These are phyloP conservation scores for Hiodon tergisus DNA, from an alignment of 2,113 vertebrate genomes.

Conservation along the genomic window DNA sequence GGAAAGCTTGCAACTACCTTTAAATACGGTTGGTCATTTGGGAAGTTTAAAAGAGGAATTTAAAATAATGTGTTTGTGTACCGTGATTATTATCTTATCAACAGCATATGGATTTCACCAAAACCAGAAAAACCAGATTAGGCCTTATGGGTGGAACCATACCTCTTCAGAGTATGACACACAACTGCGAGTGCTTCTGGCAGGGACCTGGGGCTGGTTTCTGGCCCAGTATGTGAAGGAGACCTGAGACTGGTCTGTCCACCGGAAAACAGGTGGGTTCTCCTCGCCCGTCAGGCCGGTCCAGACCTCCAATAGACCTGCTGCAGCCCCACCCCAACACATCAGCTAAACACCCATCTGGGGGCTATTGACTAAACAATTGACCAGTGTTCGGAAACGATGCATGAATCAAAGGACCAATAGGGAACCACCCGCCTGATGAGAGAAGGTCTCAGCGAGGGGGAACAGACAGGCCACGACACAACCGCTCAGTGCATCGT, in stretches of 20 bases:
- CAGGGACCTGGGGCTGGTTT: slow-evolving; percentile 69
- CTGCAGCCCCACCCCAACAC: slow-evolving; percentile 22
- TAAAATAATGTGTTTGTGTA: too few species aligned
- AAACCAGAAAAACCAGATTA: too few species aligned
- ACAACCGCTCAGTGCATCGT: neutral
- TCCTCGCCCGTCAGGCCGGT: slow-evolving; percentile 68
- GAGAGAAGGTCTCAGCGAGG: neutral
- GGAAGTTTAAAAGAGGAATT: too few species aligned
- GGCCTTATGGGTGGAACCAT: neutral
- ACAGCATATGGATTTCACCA: too few species aligned
- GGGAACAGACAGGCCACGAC: neutral
- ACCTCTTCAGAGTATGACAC: slow-evolving; percentile 81
- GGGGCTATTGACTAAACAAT: too few species aligned
- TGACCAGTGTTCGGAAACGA: too few species aligned
- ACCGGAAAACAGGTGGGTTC: slow-evolving; percentile 65
- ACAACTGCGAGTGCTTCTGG: slow-evolving; percentile 65
- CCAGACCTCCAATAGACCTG: slow-evolving; percentile 68
- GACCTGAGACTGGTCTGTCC: slow-evolving; percentile 69
- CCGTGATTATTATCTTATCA: too few species aligned
- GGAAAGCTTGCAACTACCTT: too few species aligned
- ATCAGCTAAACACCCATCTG: neutral
- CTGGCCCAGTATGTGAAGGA: slow-evolving; percentile 81
- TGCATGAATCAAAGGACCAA: too few species aligned
- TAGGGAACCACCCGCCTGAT: neutral
- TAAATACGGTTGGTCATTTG: too few species aligned